Evolutionary conservation across 2,113 vertebrate species (phyloP).

Genomic region (Ariopsis seemanni): DNA sequence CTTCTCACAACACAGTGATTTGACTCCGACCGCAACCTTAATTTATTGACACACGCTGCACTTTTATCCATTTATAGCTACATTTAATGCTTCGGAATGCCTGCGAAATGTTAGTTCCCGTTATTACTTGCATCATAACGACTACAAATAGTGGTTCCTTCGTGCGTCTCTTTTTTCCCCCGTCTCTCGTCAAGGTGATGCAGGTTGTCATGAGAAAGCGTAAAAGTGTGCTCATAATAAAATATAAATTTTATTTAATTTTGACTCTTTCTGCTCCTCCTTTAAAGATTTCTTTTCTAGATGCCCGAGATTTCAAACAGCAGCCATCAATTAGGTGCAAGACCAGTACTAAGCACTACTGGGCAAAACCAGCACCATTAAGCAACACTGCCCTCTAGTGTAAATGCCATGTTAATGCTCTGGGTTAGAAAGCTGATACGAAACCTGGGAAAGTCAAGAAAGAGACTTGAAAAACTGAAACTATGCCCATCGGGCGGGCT

Average conservation of each 20-base stretch:
- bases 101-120: not conserved
- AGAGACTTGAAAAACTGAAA: not conserved
- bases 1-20: not conserved
- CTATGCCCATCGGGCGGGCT: not conserved
- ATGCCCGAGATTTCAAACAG: not conserved
- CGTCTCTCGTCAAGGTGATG: not conserved
- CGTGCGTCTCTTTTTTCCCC: too few species aligned
- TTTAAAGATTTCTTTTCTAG: not conserved
- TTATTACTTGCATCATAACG: not conserved
- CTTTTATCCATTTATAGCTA: not conserved
- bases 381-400: constrained; percentile 41
- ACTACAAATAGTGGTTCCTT: not conserved
- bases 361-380: not conserved
- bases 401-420: not conserved
- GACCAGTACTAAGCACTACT: not conserved
- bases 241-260: too few species aligned
- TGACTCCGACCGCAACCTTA: not conserved
- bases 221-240: not conserved
- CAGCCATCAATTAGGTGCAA: not conserved
- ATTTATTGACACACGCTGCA: not conserved
- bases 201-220: not conserved
- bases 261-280: not conserved
- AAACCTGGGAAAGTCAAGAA: not conserved
- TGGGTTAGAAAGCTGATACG: not conserved
- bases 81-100: not conserved